Conservation (phyloP, 2,113 vertebrate genomes). For the Elephas maximus region DNA sequence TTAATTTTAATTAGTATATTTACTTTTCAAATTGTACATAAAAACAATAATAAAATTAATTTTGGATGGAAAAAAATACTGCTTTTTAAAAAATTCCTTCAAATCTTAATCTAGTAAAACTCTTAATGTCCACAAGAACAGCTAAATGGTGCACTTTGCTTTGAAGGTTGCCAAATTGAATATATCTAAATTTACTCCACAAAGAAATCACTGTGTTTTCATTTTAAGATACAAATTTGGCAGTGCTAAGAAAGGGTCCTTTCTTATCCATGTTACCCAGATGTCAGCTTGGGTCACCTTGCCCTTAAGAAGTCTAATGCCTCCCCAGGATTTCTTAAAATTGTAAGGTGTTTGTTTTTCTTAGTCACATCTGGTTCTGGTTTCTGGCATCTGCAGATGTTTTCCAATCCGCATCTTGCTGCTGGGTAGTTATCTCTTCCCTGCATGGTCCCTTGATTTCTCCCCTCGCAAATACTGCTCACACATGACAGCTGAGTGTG, state of each 20-base stretch:
- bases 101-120: neutral
- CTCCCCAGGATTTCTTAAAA: conserved; percentile 10
- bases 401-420: neutral
- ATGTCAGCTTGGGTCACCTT: conserved; percentile 26
- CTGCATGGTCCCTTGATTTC: neutral
- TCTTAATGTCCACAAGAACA: neutral
- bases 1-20: neutral
- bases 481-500: neutral
- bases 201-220: neutral
- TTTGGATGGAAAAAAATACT: conserved; percentile 18
- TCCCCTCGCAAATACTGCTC: neutral
- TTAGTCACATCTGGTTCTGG: neutral
- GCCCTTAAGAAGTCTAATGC: neutral
- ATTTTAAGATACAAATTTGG: conserved; percentile 44
- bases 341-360: neutral
- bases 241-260: neutral
- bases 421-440: neutral
- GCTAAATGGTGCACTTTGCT: neutral
- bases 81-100: neutral
- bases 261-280: neutral
- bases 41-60: conserved; percentile 26
- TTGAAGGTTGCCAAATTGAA: neutral
- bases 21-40: neutral
- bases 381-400: neutral
- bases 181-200: neutral